phyloP scores from a whole-genome alignment of 64 coral and sea anemone species.

The Montipora cactus region DNA sequence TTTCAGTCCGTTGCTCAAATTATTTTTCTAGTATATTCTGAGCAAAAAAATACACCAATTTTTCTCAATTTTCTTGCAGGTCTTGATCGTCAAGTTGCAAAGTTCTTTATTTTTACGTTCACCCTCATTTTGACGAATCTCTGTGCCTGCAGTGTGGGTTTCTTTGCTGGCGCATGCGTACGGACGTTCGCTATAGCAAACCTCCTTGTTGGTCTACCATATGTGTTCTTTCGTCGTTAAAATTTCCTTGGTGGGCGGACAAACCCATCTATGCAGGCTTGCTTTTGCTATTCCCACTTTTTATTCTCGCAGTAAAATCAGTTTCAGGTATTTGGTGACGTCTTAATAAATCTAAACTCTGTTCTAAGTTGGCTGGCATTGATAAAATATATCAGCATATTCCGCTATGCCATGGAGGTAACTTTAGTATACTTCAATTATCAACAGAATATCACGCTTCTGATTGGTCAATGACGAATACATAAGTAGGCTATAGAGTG shows the following conservation, averaged over 20 bases:
- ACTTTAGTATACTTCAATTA: background rate
- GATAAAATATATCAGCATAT: conserved; percentile 68
- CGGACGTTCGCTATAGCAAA: conserved; percentile 87
- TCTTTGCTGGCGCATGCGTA: conserved; percentile 87
- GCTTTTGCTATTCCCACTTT: background rate
- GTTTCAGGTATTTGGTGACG: background rate
- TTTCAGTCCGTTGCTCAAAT: too few relatives aligned
- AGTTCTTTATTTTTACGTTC: conserved; percentile 63
- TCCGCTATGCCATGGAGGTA: conserved; percentile 94
- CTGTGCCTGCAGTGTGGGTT: conserved; percentile 80
- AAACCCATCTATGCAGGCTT: too few relatives aligned
- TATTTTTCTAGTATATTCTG: too few relatives aligned
- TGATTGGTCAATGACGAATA: too few relatives aligned
- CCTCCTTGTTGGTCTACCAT: conserved; percentile 81
- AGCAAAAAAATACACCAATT: too few relatives aligned
- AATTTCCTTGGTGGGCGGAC: too few relatives aligned
- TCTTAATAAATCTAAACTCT: too few relatives aligned
- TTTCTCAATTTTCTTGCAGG: conserved; percentile 32
- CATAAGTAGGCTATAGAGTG: too few relatives aligned
- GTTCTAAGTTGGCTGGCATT: too few relatives aligned
- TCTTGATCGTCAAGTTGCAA: conserved; percentile 18
- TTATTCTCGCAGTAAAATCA: conserved; percentile 66
- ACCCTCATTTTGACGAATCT: conserved; percentile 77
- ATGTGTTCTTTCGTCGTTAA: conserved; percentile 41
- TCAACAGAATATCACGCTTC: background rate